A percentile compares a stretch with the other conserved stretches of the same genome.
Conservation (phyloP, 92 coral and sea anemone genomes). For the Metridium senile region DNA sequence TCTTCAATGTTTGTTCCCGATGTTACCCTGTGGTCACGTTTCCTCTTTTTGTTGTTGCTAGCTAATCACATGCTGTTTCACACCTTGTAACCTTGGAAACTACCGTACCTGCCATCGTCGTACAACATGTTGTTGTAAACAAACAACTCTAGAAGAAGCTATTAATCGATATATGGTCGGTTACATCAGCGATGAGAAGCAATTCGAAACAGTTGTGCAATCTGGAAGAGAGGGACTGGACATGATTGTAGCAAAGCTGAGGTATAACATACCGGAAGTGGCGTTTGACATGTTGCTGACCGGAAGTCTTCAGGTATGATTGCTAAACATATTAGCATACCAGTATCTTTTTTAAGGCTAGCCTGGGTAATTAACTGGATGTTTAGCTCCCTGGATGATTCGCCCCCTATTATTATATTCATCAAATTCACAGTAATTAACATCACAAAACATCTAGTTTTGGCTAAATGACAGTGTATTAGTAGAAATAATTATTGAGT, state of each 20-base stretch:
- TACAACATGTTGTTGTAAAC: not conserved
- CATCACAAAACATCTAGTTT: too few species aligned
- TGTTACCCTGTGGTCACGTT: too few species aligned
- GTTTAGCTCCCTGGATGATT: too few species aligned
- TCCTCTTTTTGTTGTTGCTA: too few species aligned
- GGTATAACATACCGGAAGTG: not conserved
- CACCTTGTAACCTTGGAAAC: conserved; percentile 8
- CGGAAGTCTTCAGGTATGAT: conserved; percentile 6
- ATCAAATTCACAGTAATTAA: too few species aligned
- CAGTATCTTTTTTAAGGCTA: not conserved
- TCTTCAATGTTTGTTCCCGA: too few species aligned
- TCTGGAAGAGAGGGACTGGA: not conserved
- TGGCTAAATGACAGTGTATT: too few species aligned
- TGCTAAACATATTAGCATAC: not conserved
- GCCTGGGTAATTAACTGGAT: too few species aligned
- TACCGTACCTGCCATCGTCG: not conserved
- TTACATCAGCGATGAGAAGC: conserved; percentile 7
- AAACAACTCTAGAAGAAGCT: not conserved
- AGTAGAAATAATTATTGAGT: too few species aligned
- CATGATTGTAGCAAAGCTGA: not conserved
- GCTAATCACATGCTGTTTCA: too few species aligned
- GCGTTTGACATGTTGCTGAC: conserved; percentile 1
- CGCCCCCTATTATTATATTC: too few species aligned
- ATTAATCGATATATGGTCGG: not conserved
- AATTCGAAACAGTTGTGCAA: not conserved